A percentile compares a stretch with the other conserved stretches of the same genome.
These are phyloP conservation scores for Noctilio leporinus DNA, from an alignment of 2,113 vertebrate genomes.

Conservation along the genomic window DNA sequence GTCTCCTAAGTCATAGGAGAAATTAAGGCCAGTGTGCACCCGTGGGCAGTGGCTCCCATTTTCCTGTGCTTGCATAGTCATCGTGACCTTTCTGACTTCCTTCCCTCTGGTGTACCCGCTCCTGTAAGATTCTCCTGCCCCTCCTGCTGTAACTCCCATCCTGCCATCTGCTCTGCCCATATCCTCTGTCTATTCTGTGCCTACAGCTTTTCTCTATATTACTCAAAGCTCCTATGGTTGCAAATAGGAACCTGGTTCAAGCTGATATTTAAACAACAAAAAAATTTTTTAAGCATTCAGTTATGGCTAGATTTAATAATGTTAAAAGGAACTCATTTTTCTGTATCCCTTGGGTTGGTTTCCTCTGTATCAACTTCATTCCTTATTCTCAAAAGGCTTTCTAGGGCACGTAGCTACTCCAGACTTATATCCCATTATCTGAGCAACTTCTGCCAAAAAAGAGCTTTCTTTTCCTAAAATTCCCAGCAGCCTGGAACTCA, in stretches of 20 bases:
- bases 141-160: background rate
- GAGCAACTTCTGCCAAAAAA: background rate
- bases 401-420: background rate
- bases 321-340: background rate
- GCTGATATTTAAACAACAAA: background rate
- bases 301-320: background rate
- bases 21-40: background rate
- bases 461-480: background rate
- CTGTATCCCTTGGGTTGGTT: background rate
- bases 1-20: background rate
- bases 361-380: background rate
- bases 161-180: accelerated
- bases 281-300: background rate
- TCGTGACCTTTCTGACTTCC: too few species aligned
- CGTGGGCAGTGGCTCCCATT: background rate
- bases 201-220: background rate
- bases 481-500: background rate
- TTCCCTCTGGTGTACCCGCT: background rate
- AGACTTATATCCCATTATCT: background rate
- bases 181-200: background rate
- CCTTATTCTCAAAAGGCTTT: background rate
- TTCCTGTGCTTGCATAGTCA: background rate
- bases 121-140: background rate
- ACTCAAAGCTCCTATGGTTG: background rate
- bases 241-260: background rate